Evolutionary conservation across 2,797 vertebrate genomes (phyloP).

Genomic region (Pseudomugil tenellus): DNA sequence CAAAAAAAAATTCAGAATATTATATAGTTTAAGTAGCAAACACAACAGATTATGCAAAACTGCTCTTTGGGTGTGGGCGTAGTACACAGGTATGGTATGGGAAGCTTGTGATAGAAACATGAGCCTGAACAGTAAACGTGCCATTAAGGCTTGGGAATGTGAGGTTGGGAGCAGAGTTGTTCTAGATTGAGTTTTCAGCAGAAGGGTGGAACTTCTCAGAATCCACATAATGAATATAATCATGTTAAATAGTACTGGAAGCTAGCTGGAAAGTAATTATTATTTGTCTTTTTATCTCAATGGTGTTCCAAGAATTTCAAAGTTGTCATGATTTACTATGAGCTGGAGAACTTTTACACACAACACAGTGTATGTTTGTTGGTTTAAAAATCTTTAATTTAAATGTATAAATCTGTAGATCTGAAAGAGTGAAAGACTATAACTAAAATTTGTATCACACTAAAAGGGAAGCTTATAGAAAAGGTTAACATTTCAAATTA

Average conservation of each 20-base stretch:
- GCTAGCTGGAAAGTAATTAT: conserved; percentile 20
- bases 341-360: neutral
- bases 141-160: conserved; percentile 68
- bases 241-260: conserved; percentile 21
- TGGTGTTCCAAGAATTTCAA: neutral
- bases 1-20: conserved; percentile 19
- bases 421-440: neutral
- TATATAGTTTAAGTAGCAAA: conserved; percentile 22
- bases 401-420: neutral
- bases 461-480: neutral
- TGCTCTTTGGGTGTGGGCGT: conserved; percentile 32
- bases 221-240: conserved; percentile 50
- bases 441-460: neutral
- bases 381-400: neutral
- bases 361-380: neutral
- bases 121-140: conserved; percentile 69
- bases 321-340: neutral
- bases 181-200: conserved; percentile 59
- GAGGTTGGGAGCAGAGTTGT: conserved; percentile 36
- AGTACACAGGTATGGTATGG: conserved; percentile 73
- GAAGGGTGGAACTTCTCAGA: conserved; percentile 43
- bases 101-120: conserved; percentile 70
- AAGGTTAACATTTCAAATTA: neutral
- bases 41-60: conserved; percentile 40
- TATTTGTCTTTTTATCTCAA: conserved; percentile 22